These are phyloP conservation scores for Pseudorhiza aurosa DNA, from an alignment of 30 jellyfish, hydroid and myxozoan species.

Conservation along the genomic window DNA sequence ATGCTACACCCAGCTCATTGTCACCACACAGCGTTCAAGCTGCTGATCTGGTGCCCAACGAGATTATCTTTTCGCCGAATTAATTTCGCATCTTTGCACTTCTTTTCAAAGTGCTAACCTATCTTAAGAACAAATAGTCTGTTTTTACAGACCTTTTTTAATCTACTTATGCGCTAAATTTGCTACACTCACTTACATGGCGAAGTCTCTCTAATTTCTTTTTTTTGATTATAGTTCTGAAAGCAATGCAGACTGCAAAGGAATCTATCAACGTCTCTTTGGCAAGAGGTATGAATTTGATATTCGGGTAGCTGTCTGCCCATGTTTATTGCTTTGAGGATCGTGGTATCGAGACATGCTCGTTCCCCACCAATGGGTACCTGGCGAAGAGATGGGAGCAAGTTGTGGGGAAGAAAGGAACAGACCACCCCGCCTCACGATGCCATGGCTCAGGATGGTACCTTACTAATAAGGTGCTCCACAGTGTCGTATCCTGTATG, in stretches of 20 bases:
- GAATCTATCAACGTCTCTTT: slow-evolving; percentile 74
- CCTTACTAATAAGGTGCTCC: too few species aligned
- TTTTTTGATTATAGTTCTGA: slow-evolving; percentile 43
- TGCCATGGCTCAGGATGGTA: too few species aligned
- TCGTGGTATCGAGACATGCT: too few species aligned
- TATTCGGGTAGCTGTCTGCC: too few species aligned
- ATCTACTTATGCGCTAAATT: not conserved
- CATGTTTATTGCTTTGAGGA: too few species aligned
- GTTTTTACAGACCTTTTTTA: not conserved
- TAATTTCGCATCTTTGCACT: not conserved
- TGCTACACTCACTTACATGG: not conserved
- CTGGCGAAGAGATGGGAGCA: too few species aligned
- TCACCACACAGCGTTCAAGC: slow-evolving; percentile 1
- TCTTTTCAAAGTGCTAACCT: not conserved
- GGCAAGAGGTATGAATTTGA: slow-evolving; percentile 65
- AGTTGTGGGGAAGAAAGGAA: too few species aligned
- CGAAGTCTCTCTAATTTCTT: not conserved
- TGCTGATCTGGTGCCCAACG: slow-evolving; percentile 15
- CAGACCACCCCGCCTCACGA: too few species aligned
- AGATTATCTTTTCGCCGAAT: slow-evolving; percentile 8
- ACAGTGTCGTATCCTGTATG: too few species aligned
- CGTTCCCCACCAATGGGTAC: too few species aligned
- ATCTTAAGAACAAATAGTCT: not conserved
- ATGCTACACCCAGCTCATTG: not conserved
- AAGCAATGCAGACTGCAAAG: slow-evolving; percentile 81